Percentiles rank a stretch among this genome's conserved stretches.
Conservation (phyloP, 2,113 vertebrate genomes). For the Vombatus ursinus region DNA sequence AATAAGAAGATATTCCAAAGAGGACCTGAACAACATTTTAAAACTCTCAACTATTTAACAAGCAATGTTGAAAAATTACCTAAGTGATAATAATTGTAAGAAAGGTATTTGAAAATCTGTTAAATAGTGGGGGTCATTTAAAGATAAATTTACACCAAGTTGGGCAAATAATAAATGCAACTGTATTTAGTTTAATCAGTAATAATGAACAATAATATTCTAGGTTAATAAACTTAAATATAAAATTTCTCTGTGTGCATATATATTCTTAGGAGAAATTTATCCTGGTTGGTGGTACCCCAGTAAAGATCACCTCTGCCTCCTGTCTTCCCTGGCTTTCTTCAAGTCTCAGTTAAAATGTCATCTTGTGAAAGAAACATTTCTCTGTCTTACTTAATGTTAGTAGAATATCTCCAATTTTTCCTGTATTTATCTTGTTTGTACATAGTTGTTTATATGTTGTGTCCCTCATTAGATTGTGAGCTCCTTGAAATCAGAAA, state of each 20-base stretch:
- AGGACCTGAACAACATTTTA: slow-evolving; percentile 47
- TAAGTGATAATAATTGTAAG: slow-evolving; percentile 38
- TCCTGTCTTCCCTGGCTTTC: background rate
- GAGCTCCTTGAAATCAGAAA: background rate
- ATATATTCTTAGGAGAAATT: background rate
- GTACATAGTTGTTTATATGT: background rate
- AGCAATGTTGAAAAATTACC: slow-evolving; percentile 46
- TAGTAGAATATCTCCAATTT: background rate
- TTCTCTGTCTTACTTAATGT: background rate
- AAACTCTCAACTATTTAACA: slow-evolving; percentile 42
- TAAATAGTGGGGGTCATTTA: slow-evolving; percentile 17
- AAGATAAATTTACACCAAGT: slow-evolving; percentile 21
- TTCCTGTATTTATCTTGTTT: background rate
- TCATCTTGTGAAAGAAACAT: background rate
- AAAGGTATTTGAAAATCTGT: slow-evolving; percentile 46
- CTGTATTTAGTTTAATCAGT: background rate
- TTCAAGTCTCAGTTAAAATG: background rate
- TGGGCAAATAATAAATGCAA: background rate
- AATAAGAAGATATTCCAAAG: slow-evolving; percentile 43
- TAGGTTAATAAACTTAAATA: background rate
- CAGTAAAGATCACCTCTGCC: background rate
- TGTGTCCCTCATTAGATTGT: background rate
- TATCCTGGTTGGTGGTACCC: background rate
- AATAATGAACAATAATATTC: slow-evolving; percentile 4
- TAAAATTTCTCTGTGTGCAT: background rate